phyloP scores from a whole-genome alignment of 2,888 invertebrate genomes.

The Unio delphinus region DNA sequence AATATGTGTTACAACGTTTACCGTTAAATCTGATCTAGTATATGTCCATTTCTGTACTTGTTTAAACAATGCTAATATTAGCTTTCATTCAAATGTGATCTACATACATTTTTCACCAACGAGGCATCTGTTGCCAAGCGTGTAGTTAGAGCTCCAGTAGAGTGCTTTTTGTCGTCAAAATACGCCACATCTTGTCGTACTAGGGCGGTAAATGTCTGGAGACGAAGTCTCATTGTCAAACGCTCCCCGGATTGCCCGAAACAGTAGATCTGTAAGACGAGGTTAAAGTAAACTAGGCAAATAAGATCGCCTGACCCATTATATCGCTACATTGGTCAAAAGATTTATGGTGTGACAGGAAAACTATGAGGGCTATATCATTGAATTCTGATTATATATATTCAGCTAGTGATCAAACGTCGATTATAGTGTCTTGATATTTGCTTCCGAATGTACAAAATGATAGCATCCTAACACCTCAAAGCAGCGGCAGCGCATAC shows the following conservation, averaged over 20 bases:
- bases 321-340: not conserved
- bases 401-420: too few species aligned
- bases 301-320: too few species aligned
- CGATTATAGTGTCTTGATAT: too few species aligned
- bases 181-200: slow-evolving; percentile 62
- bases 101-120: slow-evolving; percentile 63
- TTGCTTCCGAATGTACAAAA: too few species aligned
- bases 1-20: not conserved
- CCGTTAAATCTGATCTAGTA: not conserved
- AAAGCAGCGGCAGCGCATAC: too few species aligned
- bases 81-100: not conserved
- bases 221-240: slow-evolving; percentile 69
- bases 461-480: too few species aligned
- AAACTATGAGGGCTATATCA: too few species aligned
- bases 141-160: slow-evolving; percentile 63
- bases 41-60: not conserved
- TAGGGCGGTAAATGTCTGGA: slow-evolving; percentile 60
- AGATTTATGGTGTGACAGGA: not conserved
- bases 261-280: slow-evolving; percentile 51
- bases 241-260: slow-evolving; percentile 68
- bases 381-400: too few species aligned
- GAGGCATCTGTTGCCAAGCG: slow-evolving; percentile 64
- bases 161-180: slow-evolving; percentile 62
- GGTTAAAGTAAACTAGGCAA: not conserved
- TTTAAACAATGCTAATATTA: not conserved